Evolutionary conservation across 2,797 vertebrate species (phyloP).

Genomic region (Pangasius macronema): DNA sequence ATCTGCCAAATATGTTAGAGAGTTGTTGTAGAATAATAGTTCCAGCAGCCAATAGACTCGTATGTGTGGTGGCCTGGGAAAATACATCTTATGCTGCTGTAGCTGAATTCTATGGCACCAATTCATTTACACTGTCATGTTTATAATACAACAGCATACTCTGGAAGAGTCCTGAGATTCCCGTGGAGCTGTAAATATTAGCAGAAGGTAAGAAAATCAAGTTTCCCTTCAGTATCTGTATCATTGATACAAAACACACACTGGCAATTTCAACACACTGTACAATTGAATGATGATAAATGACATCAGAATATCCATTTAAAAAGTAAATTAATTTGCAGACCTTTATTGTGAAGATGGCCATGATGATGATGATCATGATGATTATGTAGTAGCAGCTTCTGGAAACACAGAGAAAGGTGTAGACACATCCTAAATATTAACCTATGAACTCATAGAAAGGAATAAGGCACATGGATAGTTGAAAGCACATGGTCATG

Average conservation of each 20-base stretch:
- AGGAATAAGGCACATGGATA: background rate
- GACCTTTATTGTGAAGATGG: background rate
- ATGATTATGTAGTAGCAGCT: background rate
- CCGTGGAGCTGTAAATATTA: background rate
- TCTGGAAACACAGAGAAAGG: background rate
- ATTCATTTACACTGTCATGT: background rate
- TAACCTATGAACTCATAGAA: background rate
- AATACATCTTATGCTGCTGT: background rate
- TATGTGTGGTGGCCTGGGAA: background rate
- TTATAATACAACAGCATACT: background rate
- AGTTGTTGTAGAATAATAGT: background rate
- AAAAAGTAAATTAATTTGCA: background rate
- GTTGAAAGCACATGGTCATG: constrained; percentile 52
- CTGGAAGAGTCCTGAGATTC: background rate
- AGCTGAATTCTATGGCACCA: background rate
- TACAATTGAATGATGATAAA: background rate
- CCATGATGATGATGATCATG: background rate
- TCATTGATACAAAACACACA: background rate
- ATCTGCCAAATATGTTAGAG: background rate
- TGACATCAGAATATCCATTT: background rate
- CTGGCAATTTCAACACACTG: background rate
- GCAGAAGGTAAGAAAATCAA: background rate
- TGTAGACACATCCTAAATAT: background rate
- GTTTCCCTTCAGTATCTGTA: background rate
- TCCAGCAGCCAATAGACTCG: background rate